Evolutionary conservation across 2,888 invertebrate genomes (phyloP).

Genomic region (Dryocosmus kuriphilus): DNA sequence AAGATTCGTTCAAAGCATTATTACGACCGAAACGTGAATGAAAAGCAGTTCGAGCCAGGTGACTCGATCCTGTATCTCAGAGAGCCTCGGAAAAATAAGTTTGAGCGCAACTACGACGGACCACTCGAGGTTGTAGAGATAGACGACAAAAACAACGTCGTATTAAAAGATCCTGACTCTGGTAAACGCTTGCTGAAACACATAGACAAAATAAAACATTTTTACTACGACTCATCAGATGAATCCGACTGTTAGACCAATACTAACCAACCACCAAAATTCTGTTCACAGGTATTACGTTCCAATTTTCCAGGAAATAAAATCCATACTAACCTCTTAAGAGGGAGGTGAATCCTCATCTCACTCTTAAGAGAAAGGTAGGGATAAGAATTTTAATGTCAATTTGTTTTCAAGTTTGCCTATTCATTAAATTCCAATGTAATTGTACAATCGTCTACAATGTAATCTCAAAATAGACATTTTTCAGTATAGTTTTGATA

Average conservation of each 20-base stretch:
- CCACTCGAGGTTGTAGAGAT: neutral
- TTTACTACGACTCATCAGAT: too few species aligned
- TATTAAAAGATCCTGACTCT: neutral
- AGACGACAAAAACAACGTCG: neutral
- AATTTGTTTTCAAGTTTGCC: too few species aligned
- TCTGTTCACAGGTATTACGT: neutral
- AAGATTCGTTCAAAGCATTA: too few species aligned
- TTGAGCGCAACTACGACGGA: neutral
- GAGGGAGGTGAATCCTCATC: too few species aligned
- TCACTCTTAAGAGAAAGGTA: too few species aligned
- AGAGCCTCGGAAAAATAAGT: slow-evolving; percentile 20
- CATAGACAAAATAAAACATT: neutral
- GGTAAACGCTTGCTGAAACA: neutral
- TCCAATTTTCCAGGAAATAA: neutral
- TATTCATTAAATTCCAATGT: too few species aligned
- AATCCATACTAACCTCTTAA: neutral
- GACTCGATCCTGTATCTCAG: neutral
- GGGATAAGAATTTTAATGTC: too few species aligned
- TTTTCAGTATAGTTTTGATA: too few species aligned
- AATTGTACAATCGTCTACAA: too few species aligned
- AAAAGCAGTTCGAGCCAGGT: neutral
- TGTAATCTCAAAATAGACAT: too few species aligned
- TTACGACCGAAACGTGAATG: too few species aligned
- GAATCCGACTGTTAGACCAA: too few species aligned
- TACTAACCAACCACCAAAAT: neutral